A percentile compares a stretch with the other conserved stretches of the same genome.
These are phyloP conservation scores for Chymomyza costata DNA, from an alignment of 1,140 invertebrate species.

Conservation along the genomic window DNA sequence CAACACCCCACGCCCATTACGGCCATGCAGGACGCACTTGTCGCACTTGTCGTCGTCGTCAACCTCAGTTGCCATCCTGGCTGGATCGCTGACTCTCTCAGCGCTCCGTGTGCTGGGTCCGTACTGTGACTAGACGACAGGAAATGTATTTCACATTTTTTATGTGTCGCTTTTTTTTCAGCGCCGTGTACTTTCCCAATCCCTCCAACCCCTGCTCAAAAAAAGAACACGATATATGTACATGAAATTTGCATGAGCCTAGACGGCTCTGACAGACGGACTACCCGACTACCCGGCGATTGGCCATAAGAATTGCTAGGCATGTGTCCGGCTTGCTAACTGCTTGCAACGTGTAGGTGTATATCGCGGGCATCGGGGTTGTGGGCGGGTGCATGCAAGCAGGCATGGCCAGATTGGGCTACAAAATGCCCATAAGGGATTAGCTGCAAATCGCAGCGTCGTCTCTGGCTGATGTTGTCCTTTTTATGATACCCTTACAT, in stretches of 20 bases:
- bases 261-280: conserved; percentile 23
- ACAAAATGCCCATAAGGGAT: conserved; percentile 75
- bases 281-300: conserved; percentile 10
- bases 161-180: conserved; percentile 60
- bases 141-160: conserved; percentile 73
- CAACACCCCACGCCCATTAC: conserved; percentile 37
- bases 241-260: conserved; percentile 65
- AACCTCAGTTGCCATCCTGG: conserved; percentile 1
- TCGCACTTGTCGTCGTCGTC: conserved; percentile 59
- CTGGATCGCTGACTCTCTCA: conserved; percentile 5
- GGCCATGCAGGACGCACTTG: conserved; percentile 41
- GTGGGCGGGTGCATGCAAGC: neutral
- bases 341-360: neutral
- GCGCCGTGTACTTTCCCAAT: conserved; percentile 20
- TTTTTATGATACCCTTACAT: neutral
- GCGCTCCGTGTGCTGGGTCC: neutral
- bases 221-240: too few species aligned
- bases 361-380: neutral
- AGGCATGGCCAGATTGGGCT: conserved; percentile 5
- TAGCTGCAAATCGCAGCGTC: conserved; percentile 67
- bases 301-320: conserved; percentile 10
- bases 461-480: conserved; percentile 25
- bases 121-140: conserved; percentile 66
- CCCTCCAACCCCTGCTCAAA: too few species aligned
- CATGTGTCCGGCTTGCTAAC: neutral